phyloP scores from a whole-genome alignment of 2,797 vertebrate species.

The Hapalemur alaotrensis region DNA sequence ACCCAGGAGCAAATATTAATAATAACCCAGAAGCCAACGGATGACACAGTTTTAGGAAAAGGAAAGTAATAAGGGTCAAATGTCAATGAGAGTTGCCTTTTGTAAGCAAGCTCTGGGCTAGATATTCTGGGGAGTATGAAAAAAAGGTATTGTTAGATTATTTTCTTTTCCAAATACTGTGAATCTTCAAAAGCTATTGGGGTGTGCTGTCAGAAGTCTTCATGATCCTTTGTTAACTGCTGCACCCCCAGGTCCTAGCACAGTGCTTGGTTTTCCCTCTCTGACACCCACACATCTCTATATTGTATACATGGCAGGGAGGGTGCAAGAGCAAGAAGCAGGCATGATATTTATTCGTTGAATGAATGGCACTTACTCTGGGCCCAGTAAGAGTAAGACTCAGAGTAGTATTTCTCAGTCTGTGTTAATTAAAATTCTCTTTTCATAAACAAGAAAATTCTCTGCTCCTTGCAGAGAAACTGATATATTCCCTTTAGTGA shows the following conservation, averaged over 20 bases:
- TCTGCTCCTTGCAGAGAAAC: background rate
- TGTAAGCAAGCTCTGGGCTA: background rate
- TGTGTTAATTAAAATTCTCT: slow-evolving; percentile 16
- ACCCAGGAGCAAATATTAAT: background rate
- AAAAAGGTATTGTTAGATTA: background rate
- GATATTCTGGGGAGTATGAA: background rate
- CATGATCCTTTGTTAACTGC: background rate
- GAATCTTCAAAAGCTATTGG: background rate
- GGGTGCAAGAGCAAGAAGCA: background rate
- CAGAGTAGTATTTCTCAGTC: background rate
- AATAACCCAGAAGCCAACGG: background rate
- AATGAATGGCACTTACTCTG: background rate
- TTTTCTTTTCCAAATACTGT: background rate
- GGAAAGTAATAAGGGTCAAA: background rate
- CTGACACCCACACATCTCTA: background rate
- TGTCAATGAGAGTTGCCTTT: background rate
- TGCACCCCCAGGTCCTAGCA: background rate
- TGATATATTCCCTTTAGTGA: background rate
- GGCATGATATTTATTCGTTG: background rate
- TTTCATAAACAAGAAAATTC: background rate
- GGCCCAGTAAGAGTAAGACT: background rate
- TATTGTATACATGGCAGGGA: background rate
- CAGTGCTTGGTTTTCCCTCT: background rate
- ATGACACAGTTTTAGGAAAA: background rate
- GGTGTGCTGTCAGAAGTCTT: background rate